Base-by-base conservation (phyloP, 1,140 invertebrate genomes). In the Nasonia longicornis region DNA sequence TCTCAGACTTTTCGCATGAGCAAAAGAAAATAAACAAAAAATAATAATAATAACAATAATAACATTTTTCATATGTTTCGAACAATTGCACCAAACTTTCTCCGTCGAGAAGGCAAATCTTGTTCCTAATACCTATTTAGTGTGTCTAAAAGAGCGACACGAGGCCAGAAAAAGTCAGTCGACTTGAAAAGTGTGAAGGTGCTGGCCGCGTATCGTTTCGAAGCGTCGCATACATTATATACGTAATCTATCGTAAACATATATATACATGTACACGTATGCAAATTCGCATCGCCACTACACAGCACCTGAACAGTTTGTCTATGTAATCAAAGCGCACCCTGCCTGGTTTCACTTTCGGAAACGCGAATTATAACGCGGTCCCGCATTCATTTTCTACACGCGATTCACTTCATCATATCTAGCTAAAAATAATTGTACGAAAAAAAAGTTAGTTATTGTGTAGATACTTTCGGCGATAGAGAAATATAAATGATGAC, bases 111-210 rank as follows among this genome's bases (percentile, higher is more conserved):
- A 80, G 10, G 35, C 22, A 66, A 81, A 82, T 82, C 76, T 82
- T 78, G 80, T 82, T 82, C 80, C 80, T 82, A 35, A 82, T 67
- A 66, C 35, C 29, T 74, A 66, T 31, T 20, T 78, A 78, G 42
- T 58, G 31, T 31, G 42, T 77, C 52, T 35, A 12, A 77, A 66
- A 52, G n/a, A 76, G n/a, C 29, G 64, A 45, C 12, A 22, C 7
- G 31, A 77, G 35, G 52, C n/a, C 74, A 71, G 22, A 75, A 80
- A 31, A 75, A 69, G 64, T 69, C 63, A 80, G 45, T 63, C 38
- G 26, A 45, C 16, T 73, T 73, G 45, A 8, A 3, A n/a, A 79
- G 38, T 45, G 26, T 31, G 48, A 20, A 70, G 12, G n/a, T 58
- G 48, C 42, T 70, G 22, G 26, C 74, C 42, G 52, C 64, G 22